These are phyloP conservation scores for Bubalus kerabau DNA, from an alignment of 2,113 vertebrate species.

Conservation along the genomic window DNA sequence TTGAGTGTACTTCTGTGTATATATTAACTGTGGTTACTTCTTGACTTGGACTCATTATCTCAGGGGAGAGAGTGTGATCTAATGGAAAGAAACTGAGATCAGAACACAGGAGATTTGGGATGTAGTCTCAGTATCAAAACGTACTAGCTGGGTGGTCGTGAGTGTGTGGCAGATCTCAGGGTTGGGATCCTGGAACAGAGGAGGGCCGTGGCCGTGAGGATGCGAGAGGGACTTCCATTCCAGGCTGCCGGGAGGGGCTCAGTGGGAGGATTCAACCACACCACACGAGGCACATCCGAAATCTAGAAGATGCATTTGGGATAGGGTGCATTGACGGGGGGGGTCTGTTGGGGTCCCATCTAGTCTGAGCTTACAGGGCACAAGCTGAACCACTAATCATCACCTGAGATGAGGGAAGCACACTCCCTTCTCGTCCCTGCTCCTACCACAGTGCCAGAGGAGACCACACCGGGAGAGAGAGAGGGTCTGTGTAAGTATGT, in stretches of 20 bases:
- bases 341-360: rapidly evolving
- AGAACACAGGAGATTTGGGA: not conserved
- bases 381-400: not conserved
- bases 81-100: not conserved
- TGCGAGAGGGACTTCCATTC: rapidly evolving
- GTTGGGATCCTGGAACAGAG: not conserved
- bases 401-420: not conserved
- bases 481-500: rapidly evolving
- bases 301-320: not conserved
- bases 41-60: not conserved
- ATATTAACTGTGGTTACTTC: not conserved
- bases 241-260: not conserved
- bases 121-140: not conserved
- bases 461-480: rapidly evolving
- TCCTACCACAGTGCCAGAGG: rapidly evolving
- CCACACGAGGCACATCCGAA: not conserved
- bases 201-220: rapidly evolving
- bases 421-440: no score
- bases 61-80: not conserved
- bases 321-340: not conserved
- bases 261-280: not conserved
- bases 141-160: no score
- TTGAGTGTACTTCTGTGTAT: not conserved
- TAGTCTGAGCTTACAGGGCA: not conserved
- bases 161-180: not conserved